Conservation (phyloP, 2,113 vertebrate genomes). For the Athene cunicularia region DNA sequence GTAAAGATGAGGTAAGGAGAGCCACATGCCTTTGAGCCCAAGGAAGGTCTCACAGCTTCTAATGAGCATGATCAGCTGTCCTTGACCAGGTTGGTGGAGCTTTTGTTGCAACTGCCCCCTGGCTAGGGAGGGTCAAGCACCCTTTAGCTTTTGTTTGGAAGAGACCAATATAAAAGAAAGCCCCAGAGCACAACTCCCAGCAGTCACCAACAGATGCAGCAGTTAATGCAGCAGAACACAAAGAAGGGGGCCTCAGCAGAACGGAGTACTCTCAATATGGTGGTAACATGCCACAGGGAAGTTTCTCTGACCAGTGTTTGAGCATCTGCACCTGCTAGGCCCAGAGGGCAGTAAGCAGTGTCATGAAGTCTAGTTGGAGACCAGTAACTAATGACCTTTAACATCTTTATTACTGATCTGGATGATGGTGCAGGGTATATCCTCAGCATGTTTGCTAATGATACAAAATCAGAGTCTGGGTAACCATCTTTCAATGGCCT, state of each 20-base stretch:
- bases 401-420: not conserved
- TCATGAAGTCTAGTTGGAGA: not conserved
- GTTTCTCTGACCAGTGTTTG: not conserved
- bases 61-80: not conserved
- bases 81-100: not conserved
- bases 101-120: not conserved
- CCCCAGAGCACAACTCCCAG: not conserved
- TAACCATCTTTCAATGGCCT: not conserved
- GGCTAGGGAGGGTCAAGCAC: not conserved
- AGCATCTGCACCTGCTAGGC: not conserved
- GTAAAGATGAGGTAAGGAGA: not conserved
- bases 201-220: not conserved
- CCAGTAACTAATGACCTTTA: not conserved
- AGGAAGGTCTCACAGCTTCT: not conserved
- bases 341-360: not conserved
- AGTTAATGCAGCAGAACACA: not conserved
- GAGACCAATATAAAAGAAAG: not conserved
- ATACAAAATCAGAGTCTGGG: not conserved
- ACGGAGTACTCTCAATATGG: not conserved
- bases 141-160: not conserved
- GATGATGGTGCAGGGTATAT: no score
- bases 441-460: not conserved
- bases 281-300: not conserved
- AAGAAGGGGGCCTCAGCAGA: not conserved
- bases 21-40: rapidly evolving